Base-by-base conservation (phyloP, 2,113 vertebrate species). In the Rhinolophus sinicus region DNA sequence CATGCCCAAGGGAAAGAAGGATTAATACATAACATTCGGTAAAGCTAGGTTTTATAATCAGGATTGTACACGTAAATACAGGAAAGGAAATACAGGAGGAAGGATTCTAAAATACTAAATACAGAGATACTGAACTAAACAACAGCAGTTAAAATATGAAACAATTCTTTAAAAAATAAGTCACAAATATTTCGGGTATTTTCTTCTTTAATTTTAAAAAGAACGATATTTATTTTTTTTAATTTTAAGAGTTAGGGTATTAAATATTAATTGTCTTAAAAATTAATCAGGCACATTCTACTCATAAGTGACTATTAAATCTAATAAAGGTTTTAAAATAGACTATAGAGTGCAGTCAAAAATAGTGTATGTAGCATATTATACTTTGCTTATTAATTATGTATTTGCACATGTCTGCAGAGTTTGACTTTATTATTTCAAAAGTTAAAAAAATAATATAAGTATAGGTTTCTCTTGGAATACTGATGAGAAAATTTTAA, bases 11-110 rank as follows among this genome's bases (percentile, higher is more conserved):
- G 92, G 84, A 98, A 50, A n/a, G 93, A 88, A 47, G 35, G 90
- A 98, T 98, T 98, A 98, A 97, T 93, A 96, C 35, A 35, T 91
- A 95, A 97, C 95, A 93, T 97, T 81, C 80, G 94, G 94, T 96
- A 88, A 98, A 97, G 85, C 89, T 72, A 33, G 33, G 58, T 86
- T 95, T 87, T 72, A 94, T 90, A 98, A 97, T 97, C 96, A 98
- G 90, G 35, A 94, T 54, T 93, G 93, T 54, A 82, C 8, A 0
- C 19, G 92, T 40, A 89, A 95, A 67, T 56, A 87, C 0, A 56
- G 58, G 30, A 97, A 96, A 97, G 94, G 69, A 96, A 98, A 98
- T 95, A 90, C 28, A 86, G n/a, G 5, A 72, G 6, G 7, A 15
- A 97, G 62, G 89, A 88, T 94, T 81, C 26, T 95, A 73, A 90